Percentiles rank a stretch among this genome's conserved stretches.
Evolutionary conservation across 2,797 vertebrate species (phyloP).

Genomic region (Nothura maculosa): DNA sequence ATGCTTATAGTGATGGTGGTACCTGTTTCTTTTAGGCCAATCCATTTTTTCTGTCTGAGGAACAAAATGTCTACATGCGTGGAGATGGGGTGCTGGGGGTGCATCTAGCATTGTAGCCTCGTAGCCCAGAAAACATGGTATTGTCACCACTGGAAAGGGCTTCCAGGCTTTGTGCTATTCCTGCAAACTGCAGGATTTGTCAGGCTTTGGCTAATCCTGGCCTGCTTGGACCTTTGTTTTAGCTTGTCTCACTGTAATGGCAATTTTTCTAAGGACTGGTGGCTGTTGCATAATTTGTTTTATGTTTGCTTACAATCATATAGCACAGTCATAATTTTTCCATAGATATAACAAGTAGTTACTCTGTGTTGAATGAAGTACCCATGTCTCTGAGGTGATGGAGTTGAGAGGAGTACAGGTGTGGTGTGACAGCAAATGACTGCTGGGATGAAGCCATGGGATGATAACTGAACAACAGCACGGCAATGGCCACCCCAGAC

Average conservation of each 20-base stretch:
- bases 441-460: not conserved
- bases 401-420: not conserved
- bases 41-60: not conserved
- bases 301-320: not conserved
- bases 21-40: not conserved
- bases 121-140: not conserved
- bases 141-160: not conserved
- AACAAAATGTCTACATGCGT: rapidly evolving
- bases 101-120: not conserved
- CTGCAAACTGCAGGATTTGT: not conserved
- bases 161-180: not conserved
- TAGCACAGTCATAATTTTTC: not conserved
- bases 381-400: not conserved
- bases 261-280: not conserved
- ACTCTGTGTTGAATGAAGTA: not conserved
- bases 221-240: not conserved
- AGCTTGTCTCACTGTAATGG: not conserved
- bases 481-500: not conserved
- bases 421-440: not conserved
- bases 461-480: not conserved
- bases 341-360: not conserved
- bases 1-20: no score
- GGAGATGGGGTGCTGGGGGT: not conserved
- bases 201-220: not conserved
- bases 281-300: not conserved